Evolutionary conservation across 2,888 invertebrate genomes (phyloP), one percentile per base, ranked within the genome.

Genomic region (Callyntrura sp.): DNA sequence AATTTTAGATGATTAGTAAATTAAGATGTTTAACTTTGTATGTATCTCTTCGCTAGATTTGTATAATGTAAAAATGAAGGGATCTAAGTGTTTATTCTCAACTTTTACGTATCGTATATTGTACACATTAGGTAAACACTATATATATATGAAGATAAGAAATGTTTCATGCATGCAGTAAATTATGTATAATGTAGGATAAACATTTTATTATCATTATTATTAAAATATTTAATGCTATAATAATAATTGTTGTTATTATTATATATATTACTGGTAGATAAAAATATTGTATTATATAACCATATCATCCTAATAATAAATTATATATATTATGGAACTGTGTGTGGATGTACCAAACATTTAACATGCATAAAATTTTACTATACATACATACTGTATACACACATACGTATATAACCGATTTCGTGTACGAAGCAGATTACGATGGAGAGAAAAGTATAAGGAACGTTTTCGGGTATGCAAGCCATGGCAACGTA

Each of bases 231-330:
- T 55, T 45, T 57, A 43, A 23, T 20, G 11, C 9, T n/a, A 11
- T 73, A 43, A 8, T 43, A 12, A 51, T 35, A 43, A 70, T 70
- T 43, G 68, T 70, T 70, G 68, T 43, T 43, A 62, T n/a, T 70
- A 70, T 43, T 70, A 11, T 1, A 43, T 62, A 62, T 23, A 62
- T 57, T 17, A 17, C 2, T 14, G 57, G n/a, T 57, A 57, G n/a
- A 55, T 78, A 14, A 68, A 65, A 68, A 86, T n/a, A 79, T 79
- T 86, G 79, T 79, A 81, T 86, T 86, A 68, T 86, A 86, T 86
- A 85, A 85, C 78, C 85, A 85, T 85, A 85, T 85, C 85, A 85
- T 78, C 70, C n/a, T n/a, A n/a, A 55, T 82, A 70, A 70, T 70
- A 70, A 70, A 70, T 70, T 45, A 70, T 45, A 70, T 62, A 62